These are phyloP conservation scores for Graptemys geographica DNA, from an alignment of 2,797 vertebrate genomes.

Conservation along the genomic window DNA sequence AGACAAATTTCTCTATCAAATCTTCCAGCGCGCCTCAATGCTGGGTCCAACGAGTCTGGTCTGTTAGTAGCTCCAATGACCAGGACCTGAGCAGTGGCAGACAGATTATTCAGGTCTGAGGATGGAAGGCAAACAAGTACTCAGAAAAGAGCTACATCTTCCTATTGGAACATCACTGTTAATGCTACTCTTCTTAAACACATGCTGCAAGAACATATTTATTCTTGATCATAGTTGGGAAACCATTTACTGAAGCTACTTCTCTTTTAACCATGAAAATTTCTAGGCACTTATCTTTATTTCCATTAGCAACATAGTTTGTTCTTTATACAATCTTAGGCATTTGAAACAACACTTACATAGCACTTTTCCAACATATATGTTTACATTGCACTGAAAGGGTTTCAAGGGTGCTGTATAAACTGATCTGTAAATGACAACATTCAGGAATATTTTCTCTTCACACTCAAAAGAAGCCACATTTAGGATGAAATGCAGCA, in stretches of 20 bases:
- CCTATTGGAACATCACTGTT: background rate
- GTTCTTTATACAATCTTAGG: background rate
- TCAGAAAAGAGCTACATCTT: background rate
- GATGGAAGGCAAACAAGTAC: constrained; percentile 30
- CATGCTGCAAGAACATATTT: background rate
- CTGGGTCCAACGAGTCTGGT: constrained; percentile 94
- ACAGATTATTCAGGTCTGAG: constrained; percentile 89
- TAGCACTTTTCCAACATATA: background rate
- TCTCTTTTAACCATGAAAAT: background rate
- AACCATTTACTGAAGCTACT: background rate
- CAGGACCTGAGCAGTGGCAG: constrained; percentile 87
- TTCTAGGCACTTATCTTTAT: background rate
- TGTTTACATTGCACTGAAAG: background rate
- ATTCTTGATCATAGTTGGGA: background rate
- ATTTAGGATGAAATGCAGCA: background rate
- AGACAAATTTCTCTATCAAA: constrained; percentile 96
- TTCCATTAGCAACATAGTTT: background rate
- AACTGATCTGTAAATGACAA: background rate
- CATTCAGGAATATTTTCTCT: background rate
- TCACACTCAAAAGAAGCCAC: background rate
- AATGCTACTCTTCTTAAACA: background rate
- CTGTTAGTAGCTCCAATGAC: constrained; percentile 97
- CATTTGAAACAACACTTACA: background rate
- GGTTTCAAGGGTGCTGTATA: background rate
- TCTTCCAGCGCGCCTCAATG: constrained; percentile 92